A percentile compares a stretch with the other conserved stretches of the same genome.
phyloP scores from a whole-genome alignment of 2,113 vertebrate species.

The Gavialis gangeticus region DNA sequence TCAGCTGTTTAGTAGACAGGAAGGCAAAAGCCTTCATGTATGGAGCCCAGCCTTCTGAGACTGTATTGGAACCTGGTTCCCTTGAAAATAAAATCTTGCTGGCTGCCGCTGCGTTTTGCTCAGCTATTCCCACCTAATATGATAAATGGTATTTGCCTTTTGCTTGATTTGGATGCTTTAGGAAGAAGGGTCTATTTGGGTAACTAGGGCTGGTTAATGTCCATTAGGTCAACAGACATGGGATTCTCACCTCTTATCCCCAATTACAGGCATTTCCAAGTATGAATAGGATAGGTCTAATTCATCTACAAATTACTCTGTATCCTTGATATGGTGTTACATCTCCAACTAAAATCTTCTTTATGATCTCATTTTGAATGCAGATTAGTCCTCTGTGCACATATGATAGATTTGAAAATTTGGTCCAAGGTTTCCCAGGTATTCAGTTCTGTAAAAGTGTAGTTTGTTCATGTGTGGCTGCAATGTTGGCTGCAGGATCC shows the following conservation, averaged over 20 bases:
- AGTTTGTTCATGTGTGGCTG: neutral
- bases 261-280: neutral
- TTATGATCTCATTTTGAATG: neutral
- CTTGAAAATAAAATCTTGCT: neutral
- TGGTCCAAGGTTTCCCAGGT: neutral
- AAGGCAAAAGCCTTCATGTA: neutral
- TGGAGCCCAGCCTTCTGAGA: rapidly evolving
- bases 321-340: neutral
- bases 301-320: neutral
- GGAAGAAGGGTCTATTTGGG: neutral
- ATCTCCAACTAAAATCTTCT: neutral
- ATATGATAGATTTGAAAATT: neutral
- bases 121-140: neutral
- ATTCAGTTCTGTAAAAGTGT: neutral
- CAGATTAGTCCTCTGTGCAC: neutral
- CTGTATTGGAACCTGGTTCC: neutral
- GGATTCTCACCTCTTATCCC: no score
- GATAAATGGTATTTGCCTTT: neutral
- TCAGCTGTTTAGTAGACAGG: rapidly evolving
- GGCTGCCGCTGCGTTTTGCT: neutral
- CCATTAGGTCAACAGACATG: neutral
- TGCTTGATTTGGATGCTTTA: neutral
- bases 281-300: neutral
- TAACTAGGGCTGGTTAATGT: neutral
- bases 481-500: neutral